Percentiles rank a stretch among this genome's conserved stretches.
These are phyloP conservation scores for Drosophila neonasuta DNA, from an alignment of 2,888 invertebrate species.

Conservation along the genomic window DNA sequence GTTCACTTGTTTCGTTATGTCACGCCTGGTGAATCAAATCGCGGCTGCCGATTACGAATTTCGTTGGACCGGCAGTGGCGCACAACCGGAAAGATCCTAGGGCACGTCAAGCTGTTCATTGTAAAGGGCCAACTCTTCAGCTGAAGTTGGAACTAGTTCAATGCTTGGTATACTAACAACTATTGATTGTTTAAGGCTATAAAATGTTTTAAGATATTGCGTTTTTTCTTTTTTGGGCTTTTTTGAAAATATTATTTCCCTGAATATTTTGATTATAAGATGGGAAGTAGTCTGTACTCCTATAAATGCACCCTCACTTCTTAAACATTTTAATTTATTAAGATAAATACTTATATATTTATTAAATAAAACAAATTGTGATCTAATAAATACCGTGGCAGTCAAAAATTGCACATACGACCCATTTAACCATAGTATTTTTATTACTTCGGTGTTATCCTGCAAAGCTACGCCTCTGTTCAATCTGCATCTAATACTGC, in stretches of 20 bases:
- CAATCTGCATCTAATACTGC: constrained; percentile 8
- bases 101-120: neutral
- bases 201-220: too few relatives aligned
- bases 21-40: constrained; percentile 20
- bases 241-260: too few relatives aligned
- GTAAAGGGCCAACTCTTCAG: neutral
- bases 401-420: constrained; percentile 6
- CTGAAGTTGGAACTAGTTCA: constrained; percentile 1
- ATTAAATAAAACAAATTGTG: too few relatives aligned
- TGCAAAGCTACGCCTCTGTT: constrained; percentile 38
- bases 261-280: too few relatives aligned
- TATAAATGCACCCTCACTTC: too few relatives aligned
- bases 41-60: constrained; percentile 9
- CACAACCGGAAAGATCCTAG: constrained; percentile 19
- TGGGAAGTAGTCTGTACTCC: too few relatives aligned
- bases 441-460: constrained; percentile 7
- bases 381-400: neutral
- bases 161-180: neutral
- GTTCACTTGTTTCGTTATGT: constrained; percentile 26
- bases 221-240: too few relatives aligned
- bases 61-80: constrained; percentile 30
- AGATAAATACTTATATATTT: too few relatives aligned
- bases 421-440: neutral
- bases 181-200: neutral
- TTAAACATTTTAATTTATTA: too few relatives aligned